These are phyloP conservation scores for Drosophila teissieri DNA, from an alignment of 1,140 invertebrate genomes.

Conservation along the genomic window DNA sequence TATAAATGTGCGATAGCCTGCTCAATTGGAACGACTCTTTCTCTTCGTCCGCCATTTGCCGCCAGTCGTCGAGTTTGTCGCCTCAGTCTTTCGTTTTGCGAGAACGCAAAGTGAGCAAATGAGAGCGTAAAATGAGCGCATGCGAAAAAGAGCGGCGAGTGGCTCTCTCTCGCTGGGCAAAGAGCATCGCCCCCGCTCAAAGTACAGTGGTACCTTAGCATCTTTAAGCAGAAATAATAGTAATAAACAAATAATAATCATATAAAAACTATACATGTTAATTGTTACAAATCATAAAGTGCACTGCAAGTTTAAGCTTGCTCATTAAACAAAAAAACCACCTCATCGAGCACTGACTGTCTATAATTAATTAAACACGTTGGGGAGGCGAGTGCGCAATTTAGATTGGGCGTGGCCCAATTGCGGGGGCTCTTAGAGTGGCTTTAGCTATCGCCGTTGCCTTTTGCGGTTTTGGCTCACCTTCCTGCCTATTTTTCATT, in stretches of 20 bases:
- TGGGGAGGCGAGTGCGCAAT: conserved; percentile 50
- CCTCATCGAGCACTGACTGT: not conserved
- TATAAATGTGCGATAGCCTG: conserved; percentile 6
- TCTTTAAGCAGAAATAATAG: not conserved
- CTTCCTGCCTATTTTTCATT: conserved; percentile 26
- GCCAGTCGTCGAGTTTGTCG: conserved; percentile 64
- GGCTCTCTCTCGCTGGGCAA: not conserved
- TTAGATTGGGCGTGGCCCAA: conserved; percentile 26
- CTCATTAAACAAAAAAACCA: too few species aligned
- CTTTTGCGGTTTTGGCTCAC: conserved; percentile 14
- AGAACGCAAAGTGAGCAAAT: conserved; percentile 13
- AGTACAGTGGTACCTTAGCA: conserved; percentile 2
- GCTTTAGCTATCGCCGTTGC: conserved; percentile 4
- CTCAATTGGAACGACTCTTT: conserved; percentile 51
- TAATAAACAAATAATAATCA: not conserved
- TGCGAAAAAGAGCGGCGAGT: conserved; percentile 13
- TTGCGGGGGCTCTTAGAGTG: conserved; percentile 11
- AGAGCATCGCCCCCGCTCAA: conserved; percentile 44
- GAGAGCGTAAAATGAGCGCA: conserved; percentile 11
- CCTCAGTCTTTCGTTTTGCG: conserved; percentile 67
- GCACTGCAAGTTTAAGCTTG: too few species aligned
- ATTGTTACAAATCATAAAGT: too few species aligned
- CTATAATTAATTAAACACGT: conserved; percentile 56
- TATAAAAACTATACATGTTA: not conserved
- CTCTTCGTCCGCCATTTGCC: conserved; percentile 38